phyloP scores from a whole-genome alignment of 2,113 vertebrate genomes.

The Megaceryle torquata region DNA sequence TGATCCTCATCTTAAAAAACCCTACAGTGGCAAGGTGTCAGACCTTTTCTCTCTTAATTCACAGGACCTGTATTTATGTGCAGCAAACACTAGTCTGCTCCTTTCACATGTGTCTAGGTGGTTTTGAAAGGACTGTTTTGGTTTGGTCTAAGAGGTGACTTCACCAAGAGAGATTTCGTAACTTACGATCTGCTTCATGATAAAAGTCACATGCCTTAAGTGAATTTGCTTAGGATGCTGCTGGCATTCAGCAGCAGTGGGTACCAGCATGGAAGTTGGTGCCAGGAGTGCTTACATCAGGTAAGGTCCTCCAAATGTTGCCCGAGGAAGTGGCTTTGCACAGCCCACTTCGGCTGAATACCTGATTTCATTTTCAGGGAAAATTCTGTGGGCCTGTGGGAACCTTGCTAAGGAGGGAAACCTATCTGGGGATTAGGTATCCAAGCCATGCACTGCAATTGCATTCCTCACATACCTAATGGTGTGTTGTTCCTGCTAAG shows the following conservation, averaged over 20 bases:
- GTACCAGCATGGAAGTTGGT: not conserved
- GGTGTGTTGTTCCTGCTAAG: accelerated
- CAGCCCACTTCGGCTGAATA: not conserved
- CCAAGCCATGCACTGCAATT: not conserved
- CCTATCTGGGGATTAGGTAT: not conserved
- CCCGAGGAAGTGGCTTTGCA: not conserved
- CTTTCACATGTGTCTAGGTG: not conserved
- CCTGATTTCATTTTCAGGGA: not conserved
- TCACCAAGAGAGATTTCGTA: not conserved
- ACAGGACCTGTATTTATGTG: not conserved
- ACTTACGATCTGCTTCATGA: not conserved
- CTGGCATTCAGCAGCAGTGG: not conserved
- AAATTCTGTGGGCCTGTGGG: not conserved
- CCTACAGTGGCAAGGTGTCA: not conserved
- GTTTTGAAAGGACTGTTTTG: not conserved
- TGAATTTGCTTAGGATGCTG: not conserved
- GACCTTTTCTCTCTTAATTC: not conserved
- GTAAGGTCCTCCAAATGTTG: not conserved
- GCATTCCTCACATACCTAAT: accelerated
- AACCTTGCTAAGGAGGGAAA: not conserved
- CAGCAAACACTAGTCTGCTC: not conserved
- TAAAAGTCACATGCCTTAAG: not conserved
- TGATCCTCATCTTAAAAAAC: not conserved
- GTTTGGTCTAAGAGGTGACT: not conserved
- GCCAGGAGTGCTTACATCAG: not conserved